These are phyloP conservation scores for Mimachlamys varia DNA, from an alignment of 2,888 invertebrate genomes.

Conservation along the genomic window DNA sequence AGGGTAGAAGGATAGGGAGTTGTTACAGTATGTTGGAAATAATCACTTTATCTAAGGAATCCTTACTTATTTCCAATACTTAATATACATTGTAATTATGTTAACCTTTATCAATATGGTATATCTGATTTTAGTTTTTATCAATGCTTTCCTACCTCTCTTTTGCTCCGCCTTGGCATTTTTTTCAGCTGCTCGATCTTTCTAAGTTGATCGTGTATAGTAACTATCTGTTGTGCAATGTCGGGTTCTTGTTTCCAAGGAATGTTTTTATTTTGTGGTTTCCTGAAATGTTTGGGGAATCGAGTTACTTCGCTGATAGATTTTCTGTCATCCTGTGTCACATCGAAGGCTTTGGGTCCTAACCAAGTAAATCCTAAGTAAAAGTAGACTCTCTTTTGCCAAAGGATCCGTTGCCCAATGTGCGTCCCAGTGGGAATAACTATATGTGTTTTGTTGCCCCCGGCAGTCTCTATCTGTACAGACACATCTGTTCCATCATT, in stretches of 20 bases:
- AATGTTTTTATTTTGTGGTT: background rate
- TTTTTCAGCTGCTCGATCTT: background rate
- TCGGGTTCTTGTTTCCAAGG: background rate
- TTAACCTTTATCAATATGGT: background rate
- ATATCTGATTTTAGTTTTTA: background rate
- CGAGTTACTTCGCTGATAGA: background rate
- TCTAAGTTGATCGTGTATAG: background rate
- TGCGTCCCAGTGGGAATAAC: conserved; percentile 62
- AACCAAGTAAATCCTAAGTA: conserved; percentile 68
- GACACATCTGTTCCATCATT: conserved; percentile 58
- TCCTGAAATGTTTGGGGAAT: background rate
- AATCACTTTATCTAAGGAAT: no score
- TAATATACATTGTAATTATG: no score
- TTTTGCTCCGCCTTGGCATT: background rate
- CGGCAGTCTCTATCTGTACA: conserved; percentile 47
- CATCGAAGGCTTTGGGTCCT: conserved; percentile 66
- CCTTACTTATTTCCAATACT: no score
- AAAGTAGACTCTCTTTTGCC: conserved; percentile 68
- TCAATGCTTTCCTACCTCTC: background rate
- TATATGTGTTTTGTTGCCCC: conserved; percentile 53
- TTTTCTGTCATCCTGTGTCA: conserved; percentile 51
- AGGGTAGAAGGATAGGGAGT: no score
- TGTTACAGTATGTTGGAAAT: no score
- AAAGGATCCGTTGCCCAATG: conserved; percentile 57
- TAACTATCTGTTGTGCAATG: background rate